Conservation (phyloP, 2,797 vertebrate species). For the Micrastur ruficollis region DNA sequence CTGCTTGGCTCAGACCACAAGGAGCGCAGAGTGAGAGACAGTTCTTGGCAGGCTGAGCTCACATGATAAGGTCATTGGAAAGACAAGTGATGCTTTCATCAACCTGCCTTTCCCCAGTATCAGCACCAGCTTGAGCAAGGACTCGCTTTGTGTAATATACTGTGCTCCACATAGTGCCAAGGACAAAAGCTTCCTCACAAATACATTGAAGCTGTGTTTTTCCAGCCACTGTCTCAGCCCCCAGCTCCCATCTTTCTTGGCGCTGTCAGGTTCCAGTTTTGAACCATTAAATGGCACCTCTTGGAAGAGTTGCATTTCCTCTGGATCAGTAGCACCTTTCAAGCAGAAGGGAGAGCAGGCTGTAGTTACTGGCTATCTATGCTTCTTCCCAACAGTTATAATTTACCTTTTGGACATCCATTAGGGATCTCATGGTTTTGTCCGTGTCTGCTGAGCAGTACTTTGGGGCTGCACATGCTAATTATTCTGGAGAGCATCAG, state of each 20-base stretch:
- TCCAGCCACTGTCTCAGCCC: not conserved
- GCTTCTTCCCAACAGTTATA: not conserved
- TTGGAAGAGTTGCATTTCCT: not conserved
- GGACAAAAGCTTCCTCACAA: not conserved
- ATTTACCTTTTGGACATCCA: not conserved
- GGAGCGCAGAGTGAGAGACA: not conserved
- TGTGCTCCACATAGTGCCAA: rapidly evolving
- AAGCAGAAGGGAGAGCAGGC: not conserved
- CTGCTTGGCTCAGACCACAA: not conserved
- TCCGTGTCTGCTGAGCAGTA: not conserved
- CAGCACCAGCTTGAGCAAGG: not conserved
- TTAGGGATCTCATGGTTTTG: not conserved
- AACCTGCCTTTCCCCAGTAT: not conserved
- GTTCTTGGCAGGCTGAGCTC: constrained; percentile 39
- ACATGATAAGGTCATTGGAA: constrained; percentile 24
- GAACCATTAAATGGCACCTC: not conserved
- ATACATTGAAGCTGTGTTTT: not conserved
- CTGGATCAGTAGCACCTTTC: not conserved
- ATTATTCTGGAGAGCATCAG: not conserved
- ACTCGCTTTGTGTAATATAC: not conserved
- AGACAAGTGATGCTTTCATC: constrained; percentile 41
- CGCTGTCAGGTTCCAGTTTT: not conserved
- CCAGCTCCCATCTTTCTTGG: not conserved
- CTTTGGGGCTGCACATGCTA: not conserved
- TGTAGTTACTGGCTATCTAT: not conserved